Percentiles rank a stretch among this genome's conserved stretches.
Conservation (phyloP, 2,797 vertebrate species). For the Sciurus carolinensis region DNA sequence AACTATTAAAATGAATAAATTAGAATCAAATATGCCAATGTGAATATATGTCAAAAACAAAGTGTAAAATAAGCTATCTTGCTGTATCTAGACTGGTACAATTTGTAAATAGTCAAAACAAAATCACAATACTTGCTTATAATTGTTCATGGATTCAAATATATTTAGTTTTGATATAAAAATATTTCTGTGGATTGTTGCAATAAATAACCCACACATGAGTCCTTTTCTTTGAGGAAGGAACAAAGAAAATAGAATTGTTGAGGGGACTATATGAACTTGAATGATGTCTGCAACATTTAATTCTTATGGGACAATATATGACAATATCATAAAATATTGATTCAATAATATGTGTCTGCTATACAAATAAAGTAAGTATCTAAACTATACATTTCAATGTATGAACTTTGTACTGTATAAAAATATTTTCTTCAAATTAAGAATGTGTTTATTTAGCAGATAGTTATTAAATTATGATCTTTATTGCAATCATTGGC, state of each 20-base stretch:
- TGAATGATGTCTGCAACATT: not conserved
- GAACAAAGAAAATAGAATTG: not conserved
- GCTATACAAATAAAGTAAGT: not conserved
- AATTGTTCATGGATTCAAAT: not conserved
- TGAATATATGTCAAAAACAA: not conserved
- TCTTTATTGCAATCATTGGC: not conserved
- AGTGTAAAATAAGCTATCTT: not conserved
- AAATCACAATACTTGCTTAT: not conserved
- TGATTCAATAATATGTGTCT: not conserved
- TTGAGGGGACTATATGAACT: not conserved
- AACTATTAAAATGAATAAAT: constrained; percentile 5
- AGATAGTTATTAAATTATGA: not conserved
- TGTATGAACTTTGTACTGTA: not conserved
- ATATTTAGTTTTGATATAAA: not conserved
- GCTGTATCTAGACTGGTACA: not conserved
- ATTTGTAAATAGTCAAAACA: constrained; percentile 37
- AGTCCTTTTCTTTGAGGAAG: not conserved
- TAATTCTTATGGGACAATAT: not conserved
- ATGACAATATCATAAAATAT: not conserved
- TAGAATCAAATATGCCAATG: not conserved
- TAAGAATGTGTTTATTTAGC: not conserved
- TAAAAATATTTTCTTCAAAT: not conserved
- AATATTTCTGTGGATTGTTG: not conserved
- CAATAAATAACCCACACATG: not conserved
- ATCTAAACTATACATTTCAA: not conserved